Percentiles rank a stretch among this genome's conserved stretches.
Conservation (phyloP, 2,113 vertebrate genomes). For the Oxygymnocypris stewartii region DNA sequence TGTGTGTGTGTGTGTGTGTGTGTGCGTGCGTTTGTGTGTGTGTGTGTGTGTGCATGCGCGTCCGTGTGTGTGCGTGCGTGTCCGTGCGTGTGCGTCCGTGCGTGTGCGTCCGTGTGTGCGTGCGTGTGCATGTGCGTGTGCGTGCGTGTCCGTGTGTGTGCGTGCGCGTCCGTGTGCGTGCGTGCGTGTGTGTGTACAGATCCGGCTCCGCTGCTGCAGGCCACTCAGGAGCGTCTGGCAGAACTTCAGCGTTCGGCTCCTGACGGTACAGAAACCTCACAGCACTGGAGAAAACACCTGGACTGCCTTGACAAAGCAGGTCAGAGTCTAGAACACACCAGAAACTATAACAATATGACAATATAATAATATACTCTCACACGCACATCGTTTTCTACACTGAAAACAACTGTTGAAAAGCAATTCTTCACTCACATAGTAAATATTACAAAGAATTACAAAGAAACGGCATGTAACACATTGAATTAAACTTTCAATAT, state of each 20-base stretch:
- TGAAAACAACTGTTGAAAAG: too few species aligned
- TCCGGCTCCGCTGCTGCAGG: conserved; percentile 85
- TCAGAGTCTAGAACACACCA: conserved; percentile 60
- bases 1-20: too few species aligned
- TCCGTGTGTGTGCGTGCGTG: background rate
- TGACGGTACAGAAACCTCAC: conserved; percentile 78
- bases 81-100: conserved; percentile 36
- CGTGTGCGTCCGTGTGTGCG: conserved; percentile 22
- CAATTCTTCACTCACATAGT: too few species aligned
- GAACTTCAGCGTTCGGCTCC: conserved; percentile 81
- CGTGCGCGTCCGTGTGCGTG: conserved; percentile 28
- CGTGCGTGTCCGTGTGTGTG: background rate
- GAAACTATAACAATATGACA: background rate
- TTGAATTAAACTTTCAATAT: too few species aligned
- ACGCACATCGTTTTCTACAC: too few species aligned
- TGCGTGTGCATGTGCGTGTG: conserved; percentile 36
- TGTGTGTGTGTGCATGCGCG: too few species aligned
- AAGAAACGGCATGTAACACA: too few species aligned
- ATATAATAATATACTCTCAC: background rate
- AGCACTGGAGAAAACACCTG: conserved; percentile 83
- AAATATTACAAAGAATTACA: too few species aligned
- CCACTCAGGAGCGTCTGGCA: conserved; percentile 84
- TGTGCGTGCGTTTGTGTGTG: too few species aligned
- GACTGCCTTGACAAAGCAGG: conserved; percentile 83
- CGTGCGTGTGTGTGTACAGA: conserved; percentile 72